A percentile compares a stretch with the other conserved stretches of the same genome.
These are phyloP conservation scores for Myiotriccus ornatus DNA, from an alignment of 2,797 vertebrate genomes.

Conservation along the genomic window DNA sequence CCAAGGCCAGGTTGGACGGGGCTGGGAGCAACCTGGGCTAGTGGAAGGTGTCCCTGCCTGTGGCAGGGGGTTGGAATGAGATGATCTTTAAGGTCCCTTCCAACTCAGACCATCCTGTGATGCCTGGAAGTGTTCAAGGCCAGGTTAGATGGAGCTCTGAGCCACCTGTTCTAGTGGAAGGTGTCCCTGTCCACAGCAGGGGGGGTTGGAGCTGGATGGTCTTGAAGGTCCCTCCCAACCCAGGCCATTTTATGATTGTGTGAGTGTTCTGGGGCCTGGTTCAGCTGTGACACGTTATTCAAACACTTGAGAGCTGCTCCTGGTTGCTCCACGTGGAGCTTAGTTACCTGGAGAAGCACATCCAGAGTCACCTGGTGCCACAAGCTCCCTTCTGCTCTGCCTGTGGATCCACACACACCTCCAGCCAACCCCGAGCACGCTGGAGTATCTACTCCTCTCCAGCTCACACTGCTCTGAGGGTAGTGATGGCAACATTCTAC, in stretches of 20 bases:
- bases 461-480: background rate
- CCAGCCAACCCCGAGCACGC: background rate
- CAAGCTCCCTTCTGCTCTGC: background rate
- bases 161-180: background rate
- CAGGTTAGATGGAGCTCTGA: background rate
- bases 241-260: background rate
- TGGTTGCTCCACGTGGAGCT: background rate
- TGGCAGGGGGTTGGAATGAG: background rate
- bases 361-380: background rate
- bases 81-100: background rate
- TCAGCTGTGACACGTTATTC: background rate
- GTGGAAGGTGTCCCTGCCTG: background rate
- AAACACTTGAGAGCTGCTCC: background rate
- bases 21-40: background rate
- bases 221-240: background rate
- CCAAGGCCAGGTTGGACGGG: background rate
- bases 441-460: background rate
- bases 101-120: too few species aligned
- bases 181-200: background rate
- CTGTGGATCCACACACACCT: accelerated
- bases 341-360: background rate
- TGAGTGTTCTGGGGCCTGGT: background rate
- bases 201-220: background rate
- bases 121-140: background rate
- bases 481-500: background rate